Conservation (phyloP, 2,888 invertebrate species). For the Tetropium fuscum region DNA sequence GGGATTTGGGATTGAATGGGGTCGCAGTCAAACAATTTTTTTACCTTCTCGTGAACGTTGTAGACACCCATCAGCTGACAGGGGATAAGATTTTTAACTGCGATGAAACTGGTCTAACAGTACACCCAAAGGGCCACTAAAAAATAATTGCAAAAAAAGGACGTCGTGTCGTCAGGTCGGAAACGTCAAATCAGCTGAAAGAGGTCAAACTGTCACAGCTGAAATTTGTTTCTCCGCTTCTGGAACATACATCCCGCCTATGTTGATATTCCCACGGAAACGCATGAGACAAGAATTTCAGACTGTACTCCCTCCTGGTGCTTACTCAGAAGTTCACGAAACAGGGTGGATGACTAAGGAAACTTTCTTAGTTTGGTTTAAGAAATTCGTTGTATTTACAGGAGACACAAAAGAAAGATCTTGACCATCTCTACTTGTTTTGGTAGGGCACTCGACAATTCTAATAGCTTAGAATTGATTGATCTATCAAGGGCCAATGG, state of each 20-base stretch:
- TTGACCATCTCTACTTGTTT: too few relatives aligned
- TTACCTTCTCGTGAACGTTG: slow-evolving; percentile 4
- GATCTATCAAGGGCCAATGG: too few relatives aligned
- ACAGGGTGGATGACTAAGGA: not conserved
- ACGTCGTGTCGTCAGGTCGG: not conserved
- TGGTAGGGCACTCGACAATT: too few relatives aligned
- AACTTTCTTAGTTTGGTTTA: not conserved
- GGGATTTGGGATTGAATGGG: slow-evolving; percentile 50
- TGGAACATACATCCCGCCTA: too few relatives aligned
- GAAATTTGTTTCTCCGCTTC: too few relatives aligned
- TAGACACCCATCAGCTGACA: slow-evolving; percentile 11
- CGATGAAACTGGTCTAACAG: slow-evolving; percentile 18
- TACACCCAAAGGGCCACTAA: slow-evolving; percentile 10
- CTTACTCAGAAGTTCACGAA: not conserved
- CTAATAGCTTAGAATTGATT: too few relatives aligned
- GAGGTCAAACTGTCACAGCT: not conserved
- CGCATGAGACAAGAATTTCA: not conserved
- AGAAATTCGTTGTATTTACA: too few relatives aligned
- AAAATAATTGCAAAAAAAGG: too few relatives aligned
- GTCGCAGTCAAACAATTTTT: slow-evolving; percentile 48
- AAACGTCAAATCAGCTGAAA: not conserved
- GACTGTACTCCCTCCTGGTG: not conserved
- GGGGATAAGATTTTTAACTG: slow-evolving; percentile 22
- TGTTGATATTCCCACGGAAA: not conserved
- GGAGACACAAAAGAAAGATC: too few relatives aligned